These are phyloP conservation scores for Drosophila punjabiensis DNA, from an alignment of 1,140 invertebrate genomes.

Conservation along the genomic window DNA sequence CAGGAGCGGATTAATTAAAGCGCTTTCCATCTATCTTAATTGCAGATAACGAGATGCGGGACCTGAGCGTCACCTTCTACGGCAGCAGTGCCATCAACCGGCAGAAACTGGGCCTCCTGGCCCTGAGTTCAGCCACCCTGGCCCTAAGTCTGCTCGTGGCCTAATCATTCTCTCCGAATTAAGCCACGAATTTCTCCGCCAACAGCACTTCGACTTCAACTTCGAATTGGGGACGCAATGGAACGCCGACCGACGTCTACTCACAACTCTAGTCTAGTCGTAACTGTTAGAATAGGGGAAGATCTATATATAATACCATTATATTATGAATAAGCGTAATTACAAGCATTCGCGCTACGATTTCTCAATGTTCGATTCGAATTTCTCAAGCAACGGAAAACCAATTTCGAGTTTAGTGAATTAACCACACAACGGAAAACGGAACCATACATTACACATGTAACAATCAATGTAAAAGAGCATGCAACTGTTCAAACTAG, in stretches of 20 bases:
- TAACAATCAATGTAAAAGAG: conserved; percentile 82
- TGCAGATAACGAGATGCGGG: conserved; percentile 83
- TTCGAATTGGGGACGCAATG: conserved; percentile 18
- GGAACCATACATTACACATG: conserved; percentile 71
- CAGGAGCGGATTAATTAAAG: conserved; percentile 26
- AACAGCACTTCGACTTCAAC: conserved; percentile 65
- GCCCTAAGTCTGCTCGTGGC: conserved; percentile 63
- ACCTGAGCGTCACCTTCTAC: conserved; percentile 85
- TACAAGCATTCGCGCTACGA: conserved; percentile 36
- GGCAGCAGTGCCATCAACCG: conserved; percentile 74
- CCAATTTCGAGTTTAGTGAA: conserved; percentile 40
- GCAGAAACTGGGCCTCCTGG: conserved; percentile 66
- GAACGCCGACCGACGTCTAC: conserved; percentile 23
- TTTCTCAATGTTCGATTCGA: conserved; percentile 51
- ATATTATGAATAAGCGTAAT: conserved; percentile 26
- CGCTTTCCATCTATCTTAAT: conserved; percentile 35
- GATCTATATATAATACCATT: conserved; percentile 22
- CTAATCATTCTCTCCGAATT: conserved; percentile 48
- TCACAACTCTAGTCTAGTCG: conserved; percentile 41
- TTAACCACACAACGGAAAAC: conserved; percentile 52
- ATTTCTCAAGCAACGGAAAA: conserved; percentile 44
- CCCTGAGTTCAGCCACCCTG: conserved; percentile 61
- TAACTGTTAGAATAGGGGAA: conserved; percentile 35
- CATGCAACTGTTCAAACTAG: conserved; percentile 69
- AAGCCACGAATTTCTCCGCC: conserved; percentile 75